A percentile compares a stretch with the other conserved stretches of the same genome.
Conservation (phyloP, 2,113 vertebrate species). For the Monopterus albus region DNA sequence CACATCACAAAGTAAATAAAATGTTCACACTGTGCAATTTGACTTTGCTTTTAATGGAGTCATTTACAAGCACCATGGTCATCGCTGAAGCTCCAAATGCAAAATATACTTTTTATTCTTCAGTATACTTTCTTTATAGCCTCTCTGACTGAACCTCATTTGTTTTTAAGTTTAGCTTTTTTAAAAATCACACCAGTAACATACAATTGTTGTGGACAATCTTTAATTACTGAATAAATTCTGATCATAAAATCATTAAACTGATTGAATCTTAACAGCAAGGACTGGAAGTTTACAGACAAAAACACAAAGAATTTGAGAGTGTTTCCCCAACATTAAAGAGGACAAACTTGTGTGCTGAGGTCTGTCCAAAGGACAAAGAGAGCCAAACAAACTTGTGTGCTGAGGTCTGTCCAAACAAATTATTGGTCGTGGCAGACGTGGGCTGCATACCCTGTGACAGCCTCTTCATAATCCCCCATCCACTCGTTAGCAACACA, state of each 20-base stretch:
- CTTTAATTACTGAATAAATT: slow-evolving; percentile 10
- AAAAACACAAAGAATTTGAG: background rate
- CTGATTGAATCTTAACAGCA: background rate
- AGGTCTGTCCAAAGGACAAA: background rate
- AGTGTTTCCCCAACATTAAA: too few relatives aligned
- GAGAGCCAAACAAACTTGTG: background rate
- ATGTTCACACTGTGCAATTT: slow-evolving; percentile 19
- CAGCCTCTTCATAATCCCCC: slow-evolving; percentile 23
- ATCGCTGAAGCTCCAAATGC: background rate
- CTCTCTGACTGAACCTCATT: background rate
- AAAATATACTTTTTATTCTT: background rate
- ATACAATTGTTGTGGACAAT: background rate
- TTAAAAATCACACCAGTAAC: background rate
- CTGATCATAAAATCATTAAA: slow-evolving; percentile 5
- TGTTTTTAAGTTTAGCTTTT: background rate
- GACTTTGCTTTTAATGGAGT: background rate
- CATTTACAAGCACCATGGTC: background rate
- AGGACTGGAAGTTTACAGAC: background rate
- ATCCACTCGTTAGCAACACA: slow-evolving; percentile 30
- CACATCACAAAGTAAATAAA: slow-evolving; percentile 24
- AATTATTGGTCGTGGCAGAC: slow-evolving; percentile 14
- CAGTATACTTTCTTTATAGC: background rate
- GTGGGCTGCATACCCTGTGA: slow-evolving; percentile 8
- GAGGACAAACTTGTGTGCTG: background rate
- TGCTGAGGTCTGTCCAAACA: background rate